These are phyloP conservation scores for Naso thynnoides DNA, from an alignment of 2,797 vertebrate genomes.

Conservation along the genomic window DNA sequence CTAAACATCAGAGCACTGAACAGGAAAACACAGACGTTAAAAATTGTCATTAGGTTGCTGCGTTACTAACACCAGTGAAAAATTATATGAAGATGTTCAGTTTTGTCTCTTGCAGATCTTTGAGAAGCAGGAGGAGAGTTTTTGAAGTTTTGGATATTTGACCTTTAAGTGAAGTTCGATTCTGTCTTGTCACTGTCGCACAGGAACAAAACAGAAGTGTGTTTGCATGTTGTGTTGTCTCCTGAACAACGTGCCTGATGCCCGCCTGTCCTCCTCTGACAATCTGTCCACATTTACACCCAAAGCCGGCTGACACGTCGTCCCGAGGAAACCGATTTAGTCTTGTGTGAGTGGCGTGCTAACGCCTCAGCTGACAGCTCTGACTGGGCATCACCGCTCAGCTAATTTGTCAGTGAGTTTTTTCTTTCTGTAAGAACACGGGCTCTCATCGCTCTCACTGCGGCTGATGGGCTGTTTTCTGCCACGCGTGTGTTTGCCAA, in stretches of 20 bases:
- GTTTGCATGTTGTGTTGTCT: not conserved
- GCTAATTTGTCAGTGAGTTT: slow-evolving; percentile 70
- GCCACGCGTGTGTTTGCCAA: slow-evolving; percentile 26
- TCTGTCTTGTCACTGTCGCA: not conserved
- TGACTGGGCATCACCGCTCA: slow-evolving; percentile 57
- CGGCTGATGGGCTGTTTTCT: slow-evolving; percentile 43
- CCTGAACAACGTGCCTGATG: not conserved
- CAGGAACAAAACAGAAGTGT: not conserved
- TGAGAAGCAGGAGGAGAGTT: no score
- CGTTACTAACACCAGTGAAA: no score
- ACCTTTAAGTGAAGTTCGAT: not conserved
- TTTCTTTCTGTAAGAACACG: slow-evolving; percentile 64
- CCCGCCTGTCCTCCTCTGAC: not conserved
- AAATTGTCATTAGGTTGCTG: no score
- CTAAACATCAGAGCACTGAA: no score
- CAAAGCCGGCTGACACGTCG: slow-evolving; percentile 44
- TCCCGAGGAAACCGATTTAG: slow-evolving; percentile 45
- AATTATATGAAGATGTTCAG: no score
- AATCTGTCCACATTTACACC: slow-evolving; percentile 44
- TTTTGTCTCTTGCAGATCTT: no score
- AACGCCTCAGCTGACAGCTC: slow-evolving; percentile 79
- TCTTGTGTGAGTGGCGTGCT: slow-evolving; percentile 56
- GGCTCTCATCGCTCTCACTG: slow-evolving; percentile 66
- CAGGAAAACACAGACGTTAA: no score
- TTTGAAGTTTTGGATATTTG: not conserved